Evolutionary conservation across 2,888 invertebrate species (phyloP), one percentile per base, ranked within the genome.

Genomic region (Thysanoteuthis rhombus): DNA sequence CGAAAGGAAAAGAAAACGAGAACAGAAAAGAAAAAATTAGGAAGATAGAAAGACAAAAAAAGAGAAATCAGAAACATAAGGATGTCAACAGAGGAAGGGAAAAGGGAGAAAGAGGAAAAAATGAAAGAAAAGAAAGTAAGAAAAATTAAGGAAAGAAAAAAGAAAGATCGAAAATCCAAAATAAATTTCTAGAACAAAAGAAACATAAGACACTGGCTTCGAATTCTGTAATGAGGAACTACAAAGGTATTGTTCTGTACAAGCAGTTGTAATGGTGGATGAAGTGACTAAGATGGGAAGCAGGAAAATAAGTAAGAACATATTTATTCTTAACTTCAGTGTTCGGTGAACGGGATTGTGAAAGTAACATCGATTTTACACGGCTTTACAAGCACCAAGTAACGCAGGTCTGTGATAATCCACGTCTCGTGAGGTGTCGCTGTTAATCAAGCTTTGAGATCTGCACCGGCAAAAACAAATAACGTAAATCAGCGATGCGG

Each of bases 31-130:
- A 1, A n/a, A 32, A 32, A 19, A 32, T n/a, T 1, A 8, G 8
- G 0, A 10, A 32, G 0, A n/a, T 10, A 16, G 8, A 1, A 8
- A 8, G 8, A n/a, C 0, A n/a, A 32, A 75, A 12, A n/a, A 12
- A 75, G 8, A 0, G 12, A n/a, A 10, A 75, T 12, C 3, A 0
- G n/a, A n/a, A 58, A n/a, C 10, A 3, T 2, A 75, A 3, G 10
- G 4, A 32, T 10, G 1, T n/a, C n/a, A 12, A 0, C 5, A 32
- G 8, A 6, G 0, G 10, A 19, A n/a, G 10, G 6, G 3, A n/a
- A n/a, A n/a, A 32, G 6, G 5, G 32, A 28, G 28, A 8, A 32
- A 1, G 16, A n/a, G 8, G 10, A 8, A 75, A 8, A n/a, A n/a
- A n/a, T n/a, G 6, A 28, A 58, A 25, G 25, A 28, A 58, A 28